Evolutionary conservation across 2,797 vertebrate genomes (phyloP), one percentile per base, ranked within the genome.

Genomic region (Echiichthys vipera): DNA sequence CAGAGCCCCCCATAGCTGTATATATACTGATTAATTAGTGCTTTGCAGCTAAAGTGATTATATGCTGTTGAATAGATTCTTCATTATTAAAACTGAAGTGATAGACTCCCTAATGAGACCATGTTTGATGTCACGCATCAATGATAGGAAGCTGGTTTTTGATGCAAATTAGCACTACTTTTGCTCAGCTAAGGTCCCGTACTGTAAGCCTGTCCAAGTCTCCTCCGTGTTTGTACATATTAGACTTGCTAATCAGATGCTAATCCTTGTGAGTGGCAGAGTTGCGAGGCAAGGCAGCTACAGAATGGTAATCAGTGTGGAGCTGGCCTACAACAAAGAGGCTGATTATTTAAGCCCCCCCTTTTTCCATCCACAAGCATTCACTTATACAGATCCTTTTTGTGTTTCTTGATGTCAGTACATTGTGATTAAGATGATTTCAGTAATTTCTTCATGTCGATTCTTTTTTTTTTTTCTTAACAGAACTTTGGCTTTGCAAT

Each of bases 211-310:
- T 18, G 72, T 64, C 13, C 56, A 65, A 84, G 71, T 80, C 85
- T 74, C 80, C 72, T 82, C 71, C 54, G 7, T 78, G 79, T 91
- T 85, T 84, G 84, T 85, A 77, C 73, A 80, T 78, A 92, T 93
- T 93, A 90, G 85, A 93, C 89, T 93, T 93, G 89, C 90, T 94
- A 93, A 94, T 94, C 83, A 93, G 88, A 92, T 91, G 91, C 88
- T 92, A 93, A 93, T 92, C 84, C 82, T 42, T 5, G 57, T 82
- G 88, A 90, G 83, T 74, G 81, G 70, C 74, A 78, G 83, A 80
- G 83, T 84, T 83, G 74, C 24, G 49, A 88, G 65, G 72, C 75
- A 70, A 76, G 74, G 85, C 84, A 77, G 83, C 81, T 74, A 80
- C 87, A 85, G 91, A 93, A 92, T 92, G 79, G 86, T 91, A 92